Evolutionary conservation across 2,888 invertebrate genomes (phyloP).

Genomic region (Synanthedon andrenaeformis): DNA sequence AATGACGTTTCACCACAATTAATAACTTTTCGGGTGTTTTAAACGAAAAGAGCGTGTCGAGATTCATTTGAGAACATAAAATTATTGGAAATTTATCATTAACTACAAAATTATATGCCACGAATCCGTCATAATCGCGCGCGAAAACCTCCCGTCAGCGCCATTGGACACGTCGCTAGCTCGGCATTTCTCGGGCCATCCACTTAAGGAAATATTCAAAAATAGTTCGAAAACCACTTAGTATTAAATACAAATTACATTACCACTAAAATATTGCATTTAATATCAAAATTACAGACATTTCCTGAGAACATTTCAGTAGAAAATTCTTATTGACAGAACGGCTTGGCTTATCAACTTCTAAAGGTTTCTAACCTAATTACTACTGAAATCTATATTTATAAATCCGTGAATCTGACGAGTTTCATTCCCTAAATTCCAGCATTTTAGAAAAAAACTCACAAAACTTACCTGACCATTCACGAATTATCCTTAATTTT

Average conservation of each 20-base stretch:
- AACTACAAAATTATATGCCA: slow-evolving; percentile 66
- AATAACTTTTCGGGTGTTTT: slow-evolving; percentile 20
- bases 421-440: slow-evolving; percentile 8
- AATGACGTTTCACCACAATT: slow-evolving; percentile 17
- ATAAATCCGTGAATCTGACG: slow-evolving; percentile 8
- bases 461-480: slow-evolving; percentile 61
- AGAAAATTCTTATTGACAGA: slow-evolving; percentile 34
- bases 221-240: slow-evolving; percentile 44
- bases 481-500: slow-evolving; percentile 53
- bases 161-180: slow-evolving; percentile 71
- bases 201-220: slow-evolving; percentile 65
- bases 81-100: slow-evolving; percentile 36
- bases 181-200: slow-evolving; percentile 59
- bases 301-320: too few species aligned
- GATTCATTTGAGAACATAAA: slow-evolving; percentile 23
- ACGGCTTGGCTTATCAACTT: slow-evolving; percentile 61
- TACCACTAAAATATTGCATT: slow-evolving; percentile 21
- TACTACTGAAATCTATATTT: slow-evolving; percentile 29
- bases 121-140: slow-evolving; percentile 70
- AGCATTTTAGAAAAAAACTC: slow-evolving; percentile 10
- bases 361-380: slow-evolving; percentile 63
- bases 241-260: slow-evolving; percentile 27
- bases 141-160: slow-evolving; percentile 67
- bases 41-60: slow-evolving; percentile 29
- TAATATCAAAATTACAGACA: slow-evolving; percentile 20